phyloP scores from a whole-genome alignment of 2,797 vertebrate genomes.

The Alauda arvensis region DNA sequence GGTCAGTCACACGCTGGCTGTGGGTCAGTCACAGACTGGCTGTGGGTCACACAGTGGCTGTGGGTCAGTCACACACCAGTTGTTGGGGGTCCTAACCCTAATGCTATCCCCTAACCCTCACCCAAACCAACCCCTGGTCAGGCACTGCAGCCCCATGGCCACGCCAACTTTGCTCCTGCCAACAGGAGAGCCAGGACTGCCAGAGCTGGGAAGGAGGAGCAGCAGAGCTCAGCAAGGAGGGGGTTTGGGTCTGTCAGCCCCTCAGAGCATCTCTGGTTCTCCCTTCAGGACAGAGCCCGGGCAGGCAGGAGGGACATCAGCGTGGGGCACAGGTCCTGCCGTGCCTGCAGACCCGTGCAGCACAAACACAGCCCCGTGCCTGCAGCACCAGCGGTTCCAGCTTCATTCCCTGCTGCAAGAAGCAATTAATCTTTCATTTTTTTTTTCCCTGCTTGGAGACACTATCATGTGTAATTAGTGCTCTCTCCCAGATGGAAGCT shows the following conservation, averaged over 20 bases:
- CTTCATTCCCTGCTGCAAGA: neutral
- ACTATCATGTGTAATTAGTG: neutral
- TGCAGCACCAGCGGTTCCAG: neutral
- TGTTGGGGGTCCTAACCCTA: too few species aligned
- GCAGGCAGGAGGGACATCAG: fast-evolving
- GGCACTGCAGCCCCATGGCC: neutral
- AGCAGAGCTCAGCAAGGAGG: neutral
- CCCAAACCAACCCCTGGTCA: neutral
- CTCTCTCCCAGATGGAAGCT: neutral
- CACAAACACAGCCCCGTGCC: neutral
- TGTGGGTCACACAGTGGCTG: neutral
- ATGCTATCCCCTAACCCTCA: neutral
- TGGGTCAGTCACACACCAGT: neutral
- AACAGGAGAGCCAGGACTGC: neutral
- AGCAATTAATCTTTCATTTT: neutral
- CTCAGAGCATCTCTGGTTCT: neutral
- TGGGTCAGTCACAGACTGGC: neutral
- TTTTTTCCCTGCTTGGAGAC: neutral
- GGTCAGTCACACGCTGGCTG: neutral
- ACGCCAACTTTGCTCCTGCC: fast-evolving
- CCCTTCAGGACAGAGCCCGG: neutral
- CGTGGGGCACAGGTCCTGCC: fast-evolving
- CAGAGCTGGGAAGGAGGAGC: fast-evolving
- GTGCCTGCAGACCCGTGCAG: neutral
- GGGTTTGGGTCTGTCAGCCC: neutral